These are phyloP conservation scores for Ptilodon capucinus DNA, from an alignment of 2,888 invertebrate species.

Conservation along the genomic window DNA sequence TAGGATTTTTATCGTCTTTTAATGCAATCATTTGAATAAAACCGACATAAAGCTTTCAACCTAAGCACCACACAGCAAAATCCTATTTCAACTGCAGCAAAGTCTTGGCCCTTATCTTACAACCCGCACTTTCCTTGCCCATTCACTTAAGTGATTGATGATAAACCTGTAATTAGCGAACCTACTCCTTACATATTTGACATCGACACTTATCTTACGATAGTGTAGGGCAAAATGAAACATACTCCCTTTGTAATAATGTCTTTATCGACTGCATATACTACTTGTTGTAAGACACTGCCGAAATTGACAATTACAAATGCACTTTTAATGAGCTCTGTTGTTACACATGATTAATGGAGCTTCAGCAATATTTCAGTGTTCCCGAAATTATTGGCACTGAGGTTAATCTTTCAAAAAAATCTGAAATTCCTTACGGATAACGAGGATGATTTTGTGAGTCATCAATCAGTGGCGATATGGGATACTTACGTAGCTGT, in stretches of 20 bases:
- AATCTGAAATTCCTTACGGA: constrained; percentile 17
- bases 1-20: no score
- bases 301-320: constrained; percentile 76
- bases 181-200: constrained; percentile 52
- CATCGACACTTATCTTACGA: constrained; percentile 34
- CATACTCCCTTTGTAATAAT: constrained; percentile 43
- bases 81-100: constrained; percentile 11
- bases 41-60: constrained; percentile 17
- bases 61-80: constrained; percentile 26
- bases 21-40: constrained; percentile 30
- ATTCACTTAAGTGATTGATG: constrained; percentile 65
- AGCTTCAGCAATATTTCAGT: constrained; percentile 51
- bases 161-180: constrained; percentile 66
- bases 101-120: constrained; percentile 19
- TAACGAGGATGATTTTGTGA: constrained; percentile 28
- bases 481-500: constrained; percentile 1
- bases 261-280: constrained; percentile 35
- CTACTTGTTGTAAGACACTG: constrained; percentile 42
- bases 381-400: constrained; percentile 34
- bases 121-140: constrained; percentile 36
- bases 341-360: constrained; percentile 74
- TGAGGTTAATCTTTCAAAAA: constrained; percentile 21
- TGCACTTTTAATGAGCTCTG: constrained; percentile 73
- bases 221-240: constrained; percentile 40
- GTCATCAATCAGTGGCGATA: constrained; percentile 32